Evolutionary conservation across 2,113 vertebrate genomes (phyloP).

Genomic region (Pantherophis guttatus): DNA sequence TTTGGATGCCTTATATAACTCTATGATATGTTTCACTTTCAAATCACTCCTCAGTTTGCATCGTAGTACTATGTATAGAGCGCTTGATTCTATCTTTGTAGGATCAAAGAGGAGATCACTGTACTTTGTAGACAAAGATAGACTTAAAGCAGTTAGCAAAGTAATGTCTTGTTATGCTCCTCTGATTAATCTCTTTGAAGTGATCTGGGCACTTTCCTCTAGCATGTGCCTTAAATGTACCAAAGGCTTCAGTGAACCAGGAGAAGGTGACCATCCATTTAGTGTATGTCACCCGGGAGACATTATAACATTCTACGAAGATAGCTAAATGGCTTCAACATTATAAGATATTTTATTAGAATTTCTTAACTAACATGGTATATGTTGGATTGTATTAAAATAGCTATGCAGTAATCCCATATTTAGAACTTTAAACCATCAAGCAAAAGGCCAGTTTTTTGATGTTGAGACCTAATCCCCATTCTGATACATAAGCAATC

Average conservation of each 20-base stretch:
- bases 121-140: slow-evolving; percentile 65
- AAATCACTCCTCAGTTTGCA: slow-evolving; percentile 51
- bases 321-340: slow-evolving; percentile 40
- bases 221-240: slow-evolving; percentile 50
- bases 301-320: slow-evolving; percentile 33
- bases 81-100: slow-evolving; percentile 47
- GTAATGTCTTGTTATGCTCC: slow-evolving; percentile 57
- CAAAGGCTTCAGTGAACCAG: slow-evolving; percentile 56
- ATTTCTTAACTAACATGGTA: neutral
- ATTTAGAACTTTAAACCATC: neutral
- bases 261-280: slow-evolving; percentile 60
- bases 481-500: neutral
- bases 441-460: neutral
- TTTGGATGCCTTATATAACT: slow-evolving; percentile 53
- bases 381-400: neutral
- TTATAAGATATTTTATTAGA: neutral
- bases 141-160: slow-evolving; percentile 68
- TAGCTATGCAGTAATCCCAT: neutral
- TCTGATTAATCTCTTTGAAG: slow-evolving; percentile 65
- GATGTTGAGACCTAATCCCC: neutral
- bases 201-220: slow-evolving; percentile 55
- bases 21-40: slow-evolving; percentile 47
- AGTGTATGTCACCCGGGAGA: slow-evolving; percentile 55
- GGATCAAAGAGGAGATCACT: slow-evolving; percentile 68
- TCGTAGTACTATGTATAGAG: slow-evolving; percentile 50